Conservation (phyloP, 2,888 invertebrate genomes). For the Cerastoderma edule region DNA sequence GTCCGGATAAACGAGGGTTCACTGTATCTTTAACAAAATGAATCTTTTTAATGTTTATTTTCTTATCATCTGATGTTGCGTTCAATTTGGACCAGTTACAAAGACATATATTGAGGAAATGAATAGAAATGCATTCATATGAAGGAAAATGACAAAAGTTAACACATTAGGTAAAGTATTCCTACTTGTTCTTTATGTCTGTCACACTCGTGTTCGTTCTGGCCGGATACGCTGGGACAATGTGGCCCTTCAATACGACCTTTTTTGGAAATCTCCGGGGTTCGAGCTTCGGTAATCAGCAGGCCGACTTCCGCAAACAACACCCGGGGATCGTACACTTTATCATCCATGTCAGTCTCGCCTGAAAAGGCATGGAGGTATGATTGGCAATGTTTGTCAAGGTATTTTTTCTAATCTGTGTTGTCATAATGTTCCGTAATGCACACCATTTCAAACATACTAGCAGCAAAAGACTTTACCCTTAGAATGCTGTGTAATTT, state of each 20-base stretch:
- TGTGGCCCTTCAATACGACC: constrained; percentile 90
- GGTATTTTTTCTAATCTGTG: background rate
- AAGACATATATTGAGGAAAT: background rate
- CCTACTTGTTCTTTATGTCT: constrained; percentile 65
- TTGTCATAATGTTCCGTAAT: background rate
- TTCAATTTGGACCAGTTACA: too few species aligned
- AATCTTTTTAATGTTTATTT: too few species aligned
- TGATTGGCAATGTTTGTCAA: background rate
- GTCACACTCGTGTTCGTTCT: constrained; percentile 78
- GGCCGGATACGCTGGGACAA: constrained; percentile 85
- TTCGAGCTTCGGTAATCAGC: constrained; percentile 87
- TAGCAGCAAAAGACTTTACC: background rate
- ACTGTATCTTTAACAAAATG: too few species aligned
- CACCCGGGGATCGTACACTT: constrained; percentile 85
- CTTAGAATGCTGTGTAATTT: background rate
- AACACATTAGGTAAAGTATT: background rate
- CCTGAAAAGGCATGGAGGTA: constrained; percentile 10
- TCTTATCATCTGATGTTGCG: too few species aligned
- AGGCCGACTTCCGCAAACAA: constrained; percentile 87
- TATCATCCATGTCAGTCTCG: constrained; percentile 87
- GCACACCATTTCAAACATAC: background rate
- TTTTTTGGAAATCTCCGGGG: constrained; percentile 85
- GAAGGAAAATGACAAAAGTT: background rate
- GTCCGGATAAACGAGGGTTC: background rate
- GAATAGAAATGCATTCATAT: background rate